These are phyloP conservation scores for Athrips mouffetella DNA, from an alignment of 2,888 invertebrate species.

Conservation along the genomic window DNA sequence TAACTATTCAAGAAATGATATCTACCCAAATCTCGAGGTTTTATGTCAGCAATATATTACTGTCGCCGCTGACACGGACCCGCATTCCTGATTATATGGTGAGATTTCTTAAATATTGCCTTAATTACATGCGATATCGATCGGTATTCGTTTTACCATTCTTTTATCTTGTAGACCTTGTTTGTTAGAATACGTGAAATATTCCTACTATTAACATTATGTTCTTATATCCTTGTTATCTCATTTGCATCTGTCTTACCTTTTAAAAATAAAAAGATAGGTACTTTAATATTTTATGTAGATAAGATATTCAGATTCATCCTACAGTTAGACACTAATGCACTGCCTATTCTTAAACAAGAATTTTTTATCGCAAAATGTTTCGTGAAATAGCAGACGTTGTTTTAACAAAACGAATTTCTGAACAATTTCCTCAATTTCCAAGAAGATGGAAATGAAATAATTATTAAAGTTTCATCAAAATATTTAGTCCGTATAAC, in stretches of 20 bases:
- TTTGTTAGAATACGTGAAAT: constrained; percentile 35
- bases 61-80: constrained; percentile 54
- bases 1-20: constrained; percentile 66
- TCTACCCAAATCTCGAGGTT: constrained; percentile 66
- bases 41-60: constrained; percentile 74
- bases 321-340: too few species aligned
- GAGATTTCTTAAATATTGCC: constrained; percentile 67
- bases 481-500: constrained; percentile 29
- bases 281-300: background rate
- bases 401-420: background rate
- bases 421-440: background rate
- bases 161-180: constrained; percentile 47
- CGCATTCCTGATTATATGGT: constrained; percentile 62
- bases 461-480: constrained; percentile 12
- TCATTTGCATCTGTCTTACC: background rate
- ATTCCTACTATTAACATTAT: constrained; percentile 36
- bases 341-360: too few species aligned
- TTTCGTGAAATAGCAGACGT: background rate
- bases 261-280: background rate
- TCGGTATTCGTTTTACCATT: constrained; percentile 61
- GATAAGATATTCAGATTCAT: background rate
- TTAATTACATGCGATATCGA: constrained; percentile 70
- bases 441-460: constrained; percentile 2
- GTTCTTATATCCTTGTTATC: constrained; percentile 15
- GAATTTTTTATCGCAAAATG: too few species aligned